These are phyloP conservation scores for Scartelaos histophorus DNA, from an alignment of 2,113 vertebrate species.

Conservation along the genomic window DNA sequence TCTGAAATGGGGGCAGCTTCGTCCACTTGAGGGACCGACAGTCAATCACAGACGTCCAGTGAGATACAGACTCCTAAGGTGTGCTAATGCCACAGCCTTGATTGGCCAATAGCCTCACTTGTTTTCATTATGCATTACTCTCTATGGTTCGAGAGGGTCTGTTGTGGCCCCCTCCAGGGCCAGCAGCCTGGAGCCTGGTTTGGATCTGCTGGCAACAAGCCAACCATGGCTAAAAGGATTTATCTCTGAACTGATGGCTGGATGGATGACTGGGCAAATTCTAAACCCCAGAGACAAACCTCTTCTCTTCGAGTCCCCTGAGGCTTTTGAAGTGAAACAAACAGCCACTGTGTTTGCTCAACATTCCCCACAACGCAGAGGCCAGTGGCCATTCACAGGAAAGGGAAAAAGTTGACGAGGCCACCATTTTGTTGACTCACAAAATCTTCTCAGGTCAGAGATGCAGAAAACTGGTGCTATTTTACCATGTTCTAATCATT, in stretches of 20 bases:
- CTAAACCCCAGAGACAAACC: constrained; percentile 48
- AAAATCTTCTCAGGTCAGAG: constrained; percentile 81
- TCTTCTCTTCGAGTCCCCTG: constrained; percentile 40
- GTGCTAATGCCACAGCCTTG: constrained; percentile 32
- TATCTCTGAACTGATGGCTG: constrained; percentile 34
- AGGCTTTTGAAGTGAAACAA: constrained; percentile 42
- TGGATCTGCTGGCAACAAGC: constrained; percentile 38
- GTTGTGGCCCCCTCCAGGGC: constrained; percentile 48
- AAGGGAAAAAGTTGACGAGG: constrained; percentile 75
- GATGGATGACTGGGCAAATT: constrained; percentile 38
- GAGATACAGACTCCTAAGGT: constrained; percentile 57
- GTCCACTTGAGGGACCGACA: constrained; percentile 33
- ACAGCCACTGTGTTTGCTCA: constrained; percentile 32
- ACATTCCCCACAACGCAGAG: constrained; percentile 48
- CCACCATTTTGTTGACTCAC: constrained; percentile 70
- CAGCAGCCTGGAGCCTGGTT: constrained; percentile 46
- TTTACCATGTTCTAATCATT: constrained; percentile 47
- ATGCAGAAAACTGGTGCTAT: constrained; percentile 82
- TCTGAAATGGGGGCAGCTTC: constrained; percentile 63
- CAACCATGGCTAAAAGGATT: constrained; percentile 50
- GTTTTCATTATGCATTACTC: constrained; percentile 44
- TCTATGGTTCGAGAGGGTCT: constrained; percentile 36
- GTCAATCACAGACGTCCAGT: constrained; percentile 41
- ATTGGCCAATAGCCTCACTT: constrained; percentile 56
- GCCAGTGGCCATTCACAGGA: constrained; percentile 63